phyloP scores from a whole-genome alignment of 2,797 vertebrate genomes.

The Lateolabrax maculatus region DNA sequence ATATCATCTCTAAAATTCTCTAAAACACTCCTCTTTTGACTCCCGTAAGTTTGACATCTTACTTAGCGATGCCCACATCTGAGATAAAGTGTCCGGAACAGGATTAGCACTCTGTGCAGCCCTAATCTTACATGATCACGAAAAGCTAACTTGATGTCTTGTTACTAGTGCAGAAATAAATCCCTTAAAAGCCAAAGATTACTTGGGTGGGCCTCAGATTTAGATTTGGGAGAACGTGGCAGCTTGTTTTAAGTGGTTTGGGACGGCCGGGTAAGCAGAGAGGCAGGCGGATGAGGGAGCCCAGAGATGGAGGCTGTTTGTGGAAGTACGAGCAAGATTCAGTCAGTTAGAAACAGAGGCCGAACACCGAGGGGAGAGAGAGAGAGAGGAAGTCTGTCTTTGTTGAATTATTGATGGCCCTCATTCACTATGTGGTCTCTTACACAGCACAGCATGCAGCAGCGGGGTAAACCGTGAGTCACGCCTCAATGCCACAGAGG shows the following conservation, averaged over 20 bases:
- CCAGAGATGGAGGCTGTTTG: conserved; percentile 44
- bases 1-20: conserved; percentile 23
- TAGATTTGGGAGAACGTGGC: conserved; percentile 34
- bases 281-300: conserved; percentile 9
- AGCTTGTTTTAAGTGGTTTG: conserved; percentile 58
- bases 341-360: conserved; percentile 58
- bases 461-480: conserved; percentile 69
- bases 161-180: conserved; percentile 34
- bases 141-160: conserved; percentile 50
- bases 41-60: conserved; percentile 7
- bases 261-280: neutral
- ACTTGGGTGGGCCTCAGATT: conserved; percentile 40
- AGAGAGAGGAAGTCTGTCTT: conserved; percentile 68
- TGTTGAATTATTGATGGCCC: conserved; percentile 85
- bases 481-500: conserved; percentile 51
- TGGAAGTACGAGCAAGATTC: conserved; percentile 53
- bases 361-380: conserved; percentile 20
- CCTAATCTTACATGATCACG: conserved; percentile 46
- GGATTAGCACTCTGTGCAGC: conserved; percentile 35
- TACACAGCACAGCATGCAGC: conserved; percentile 62
- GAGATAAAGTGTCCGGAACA: conserved; percentile 21
- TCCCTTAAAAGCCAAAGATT: conserved; percentile 58
- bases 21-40: conserved; percentile 18
- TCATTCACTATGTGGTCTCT: conserved; percentile 76
- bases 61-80: neutral